A percentile compares a stretch with the other conserved stretches of the same genome.
These are phyloP conservation scores for Bombus superbus DNA, from an alignment of 1,140 invertebrate species.

Conservation along the genomic window DNA sequence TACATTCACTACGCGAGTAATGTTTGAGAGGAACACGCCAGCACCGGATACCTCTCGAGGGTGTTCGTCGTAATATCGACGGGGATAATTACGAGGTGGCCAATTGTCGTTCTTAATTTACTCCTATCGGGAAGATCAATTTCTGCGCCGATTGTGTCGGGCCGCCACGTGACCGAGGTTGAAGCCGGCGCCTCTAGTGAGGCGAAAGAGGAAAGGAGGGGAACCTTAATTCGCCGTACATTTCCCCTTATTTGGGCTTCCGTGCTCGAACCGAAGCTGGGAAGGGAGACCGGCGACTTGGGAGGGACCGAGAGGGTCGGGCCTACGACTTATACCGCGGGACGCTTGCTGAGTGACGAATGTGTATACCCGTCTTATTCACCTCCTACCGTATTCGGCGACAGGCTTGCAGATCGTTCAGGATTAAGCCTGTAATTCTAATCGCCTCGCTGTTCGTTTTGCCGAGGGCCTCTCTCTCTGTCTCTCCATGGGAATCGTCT, in stretches of 20 bases:
- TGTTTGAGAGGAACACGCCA: neutral
- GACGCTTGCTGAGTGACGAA: slow-evolving; percentile 70
- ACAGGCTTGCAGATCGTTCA: slow-evolving; percentile 64
- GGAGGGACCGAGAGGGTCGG: slow-evolving; percentile 70
- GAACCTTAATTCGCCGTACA: slow-evolving; percentile 75
- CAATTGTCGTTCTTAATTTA: slow-evolving; percentile 16
- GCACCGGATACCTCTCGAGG: neutral
- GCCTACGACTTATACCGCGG: slow-evolving; percentile 68
- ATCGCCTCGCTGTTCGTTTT: slow-evolving; percentile 51
- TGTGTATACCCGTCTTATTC: slow-evolving; percentile 69
- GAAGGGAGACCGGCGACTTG: slow-evolving; percentile 43
- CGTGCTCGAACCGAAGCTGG: slow-evolving; percentile 67
- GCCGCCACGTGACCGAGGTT: slow-evolving; percentile 19
- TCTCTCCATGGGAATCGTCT: slow-evolving; percentile 39
- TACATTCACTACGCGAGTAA: neutral
- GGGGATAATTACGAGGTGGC: neutral
- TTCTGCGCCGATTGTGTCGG: slow-evolving; percentile 27
- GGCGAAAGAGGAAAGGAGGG: slow-evolving; percentile 44
- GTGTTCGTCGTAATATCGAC: neutral
- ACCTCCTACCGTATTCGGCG: slow-evolving; percentile 73
- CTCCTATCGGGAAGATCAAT: slow-evolving; percentile 4
- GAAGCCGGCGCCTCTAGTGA: slow-evolving; percentile 60
- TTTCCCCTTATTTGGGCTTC: slow-evolving; percentile 81
- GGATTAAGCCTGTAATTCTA: slow-evolving; percentile 70
- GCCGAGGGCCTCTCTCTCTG: slow-evolving; percentile 1